phyloP scores from a whole-genome alignment of 2,888 invertebrate genomes.

The Ormia ochracea region DNA sequence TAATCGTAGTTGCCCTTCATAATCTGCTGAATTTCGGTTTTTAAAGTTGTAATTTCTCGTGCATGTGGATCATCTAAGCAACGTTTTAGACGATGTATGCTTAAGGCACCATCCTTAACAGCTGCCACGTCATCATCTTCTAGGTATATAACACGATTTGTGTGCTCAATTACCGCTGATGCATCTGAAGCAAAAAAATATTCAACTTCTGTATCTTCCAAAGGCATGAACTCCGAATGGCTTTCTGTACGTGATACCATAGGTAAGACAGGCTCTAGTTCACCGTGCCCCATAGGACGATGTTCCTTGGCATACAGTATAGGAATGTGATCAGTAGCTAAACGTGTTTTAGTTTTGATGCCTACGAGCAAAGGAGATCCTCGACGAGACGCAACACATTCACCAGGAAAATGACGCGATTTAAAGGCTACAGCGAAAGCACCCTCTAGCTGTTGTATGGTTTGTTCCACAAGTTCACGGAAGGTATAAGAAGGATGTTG shows the following conservation, averaged over 20 bases:
- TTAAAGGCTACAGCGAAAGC: conserved; percentile 99
- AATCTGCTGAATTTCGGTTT: conserved; percentile 98
- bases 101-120: conserved; percentile 93
- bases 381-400: conserved; percentile 96
- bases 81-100: conserved; percentile 94
- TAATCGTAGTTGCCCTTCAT: conserved; percentile 99
- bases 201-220: conserved; percentile 95
- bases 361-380: conserved; percentile 98
- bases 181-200: conserved; percentile 99
- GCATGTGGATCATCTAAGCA: conserved; percentile 88
- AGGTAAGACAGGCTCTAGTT: conserved; percentile 79
- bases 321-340: conserved; percentile 98
- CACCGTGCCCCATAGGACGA: conserved; percentile 80
- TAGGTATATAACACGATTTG: conserved; percentile 97
- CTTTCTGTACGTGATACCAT: conserved; percentile 88
- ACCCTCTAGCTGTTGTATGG: conserved; percentile 98
- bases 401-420: conserved; percentile 96
- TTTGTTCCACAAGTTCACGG: conserved; percentile 96
- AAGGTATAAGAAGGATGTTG: conserved; percentile 94
- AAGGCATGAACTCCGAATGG: conserved; percentile 93
- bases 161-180: conserved; percentile 99
- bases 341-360: conserved; percentile 94
- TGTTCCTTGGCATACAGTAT: conserved; percentile 89
- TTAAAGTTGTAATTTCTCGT: conserved; percentile 96
- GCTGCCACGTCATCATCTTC: conserved; percentile 98